A percentile compares a stretch with the other conserved stretches of the same genome.
These are phyloP conservation scores for Icerya purchasi DNA, from an alignment of 2,888 invertebrate genomes.

Conservation along the genomic window DNA sequence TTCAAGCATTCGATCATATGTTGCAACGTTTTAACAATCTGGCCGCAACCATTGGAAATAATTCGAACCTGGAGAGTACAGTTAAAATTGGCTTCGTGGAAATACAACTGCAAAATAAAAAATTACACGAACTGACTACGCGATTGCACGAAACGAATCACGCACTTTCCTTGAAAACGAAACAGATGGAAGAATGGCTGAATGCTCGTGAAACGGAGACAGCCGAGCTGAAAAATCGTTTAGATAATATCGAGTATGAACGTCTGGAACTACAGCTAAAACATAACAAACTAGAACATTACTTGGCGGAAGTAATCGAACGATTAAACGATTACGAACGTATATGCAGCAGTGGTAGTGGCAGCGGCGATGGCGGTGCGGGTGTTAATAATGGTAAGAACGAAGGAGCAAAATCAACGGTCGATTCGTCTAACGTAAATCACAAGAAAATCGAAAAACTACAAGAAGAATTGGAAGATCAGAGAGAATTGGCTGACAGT, in stretches of 20 bases:
- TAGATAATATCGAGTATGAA: conserved; percentile 88
- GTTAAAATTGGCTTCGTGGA: conserved; percentile 68
- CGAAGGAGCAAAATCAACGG: conserved; percentile 27
- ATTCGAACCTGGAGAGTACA: conserved; percentile 54
- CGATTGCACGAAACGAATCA: conserved; percentile 83
- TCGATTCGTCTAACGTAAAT: too few species aligned
- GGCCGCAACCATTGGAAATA: conserved; percentile 26
- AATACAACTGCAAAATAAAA: conserved; percentile 71
- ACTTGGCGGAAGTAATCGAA: conserved; percentile 76
- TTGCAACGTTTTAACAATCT: too few species aligned
- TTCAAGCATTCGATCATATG: conserved; percentile 86
- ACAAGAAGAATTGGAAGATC: conserved; percentile 77
- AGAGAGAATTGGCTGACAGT: conserved; percentile 73
- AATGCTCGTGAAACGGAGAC: conserved; percentile 86
- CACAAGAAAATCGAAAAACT: conserved; percentile 74
- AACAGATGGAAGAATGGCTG: conserved; percentile 49
- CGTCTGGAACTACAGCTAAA: conserved; percentile 63
- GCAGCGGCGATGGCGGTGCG: too few species aligned
- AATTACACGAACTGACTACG: conserved; percentile 71
- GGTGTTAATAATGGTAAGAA: conserved; percentile 39
- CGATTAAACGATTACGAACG: too few species aligned
- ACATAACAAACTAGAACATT: conserved; percentile 80
- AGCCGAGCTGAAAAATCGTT: conserved; percentile 83
- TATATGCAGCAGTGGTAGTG: too few species aligned
- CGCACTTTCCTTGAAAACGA: conserved; percentile 60